Base-by-base conservation (phyloP, 2,113 vertebrate genomes). In the Hydrochoerus hydrochaeris region DNA sequence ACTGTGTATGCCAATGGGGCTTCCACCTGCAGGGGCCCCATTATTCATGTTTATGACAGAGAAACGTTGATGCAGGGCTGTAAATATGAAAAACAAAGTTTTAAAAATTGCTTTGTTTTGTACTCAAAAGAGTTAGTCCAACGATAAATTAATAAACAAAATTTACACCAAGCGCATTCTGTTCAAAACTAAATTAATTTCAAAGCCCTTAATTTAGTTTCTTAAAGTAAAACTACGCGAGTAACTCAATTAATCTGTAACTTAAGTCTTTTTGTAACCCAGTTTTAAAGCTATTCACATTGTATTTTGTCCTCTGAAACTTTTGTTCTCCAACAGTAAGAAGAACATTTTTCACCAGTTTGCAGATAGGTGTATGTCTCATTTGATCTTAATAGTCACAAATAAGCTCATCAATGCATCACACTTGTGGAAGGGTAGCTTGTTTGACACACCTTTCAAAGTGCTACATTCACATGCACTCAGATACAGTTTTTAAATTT, bases 181-280 rank as follows among this genome's bases (percentile, higher is more conserved):
- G 63, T 90, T 96, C 13, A 91, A 96, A 96, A 95, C 54, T 81
- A 91, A 97, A 96, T 97, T 96, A 98, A 96, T 97, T 97, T 92
- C 77, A 94, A 95, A 90, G 54, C 26, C 35, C 54, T 87, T 97
- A 95, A 96, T 97, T 96, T 81, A 80, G 84, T 96, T 97, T 96
- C 81, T 73, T 92, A 97, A 97, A 95, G 91, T 95, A 65, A 96
- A 97, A 95, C 67, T 41, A 94, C 35, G 85, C 41, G 87, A 49
- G 30, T 97, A 97, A 97, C 63, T 95, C 89, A 96, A 96, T 96
- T 97, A 94, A 94, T 93, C 58, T 54, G 75, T 58, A 93, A 95
- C 44, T 92, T 95, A 92, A 46, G 49, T 78, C 81, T 92, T 63
- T 88, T 93, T 80, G 73, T 65, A 78, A 93, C 30, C 96, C 57